phyloP scores from a whole-genome alignment of 1,140 invertebrate species.

The Halictus rubicundus region DNA sequence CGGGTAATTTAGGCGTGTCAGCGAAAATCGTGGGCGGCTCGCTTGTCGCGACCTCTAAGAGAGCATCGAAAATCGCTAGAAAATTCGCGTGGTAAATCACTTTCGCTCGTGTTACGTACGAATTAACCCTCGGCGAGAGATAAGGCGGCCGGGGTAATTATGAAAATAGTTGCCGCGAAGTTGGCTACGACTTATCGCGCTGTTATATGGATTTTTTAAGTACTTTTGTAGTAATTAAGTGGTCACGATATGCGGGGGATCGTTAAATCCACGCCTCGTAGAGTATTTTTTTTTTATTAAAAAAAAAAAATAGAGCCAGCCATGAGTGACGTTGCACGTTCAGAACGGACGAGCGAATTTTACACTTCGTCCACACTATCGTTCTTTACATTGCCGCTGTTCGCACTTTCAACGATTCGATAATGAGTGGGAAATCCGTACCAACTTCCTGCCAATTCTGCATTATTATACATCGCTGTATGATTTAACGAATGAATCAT shows the following conservation, averaged over 20 bases:
- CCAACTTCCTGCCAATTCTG: too few species aligned
- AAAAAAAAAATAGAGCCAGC: not conserved
- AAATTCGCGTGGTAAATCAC: constrained; percentile 38
- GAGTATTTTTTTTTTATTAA: too few species aligned
- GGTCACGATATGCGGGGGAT: constrained; percentile 2
- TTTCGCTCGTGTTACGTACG: constrained; percentile 42
- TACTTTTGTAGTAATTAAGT: constrained; percentile 17
- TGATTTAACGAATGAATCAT: not conserved
- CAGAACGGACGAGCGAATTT: not conserved
- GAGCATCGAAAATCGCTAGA: constrained; percentile 41
- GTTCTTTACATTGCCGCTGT: not conserved
- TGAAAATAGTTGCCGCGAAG: constrained; percentile 31
- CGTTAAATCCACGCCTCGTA: not conserved
- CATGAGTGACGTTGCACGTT: not conserved
- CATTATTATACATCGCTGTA: not conserved
- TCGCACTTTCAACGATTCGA: not conserved
- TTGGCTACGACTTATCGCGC: constrained; percentile 17
- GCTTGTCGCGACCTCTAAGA: constrained; percentile 23
- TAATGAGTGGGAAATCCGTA: not conserved
- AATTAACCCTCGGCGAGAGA: constrained; percentile 21
- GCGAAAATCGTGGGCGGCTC: not conserved
- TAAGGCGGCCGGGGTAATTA: constrained; percentile 25
- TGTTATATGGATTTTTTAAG: constrained; percentile 38
- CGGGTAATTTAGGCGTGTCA: constrained; percentile 16
- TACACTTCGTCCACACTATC: not conserved